Conservation (phyloP, 2,797 vertebrate species). For the Corythornis leucogaster region DNA sequence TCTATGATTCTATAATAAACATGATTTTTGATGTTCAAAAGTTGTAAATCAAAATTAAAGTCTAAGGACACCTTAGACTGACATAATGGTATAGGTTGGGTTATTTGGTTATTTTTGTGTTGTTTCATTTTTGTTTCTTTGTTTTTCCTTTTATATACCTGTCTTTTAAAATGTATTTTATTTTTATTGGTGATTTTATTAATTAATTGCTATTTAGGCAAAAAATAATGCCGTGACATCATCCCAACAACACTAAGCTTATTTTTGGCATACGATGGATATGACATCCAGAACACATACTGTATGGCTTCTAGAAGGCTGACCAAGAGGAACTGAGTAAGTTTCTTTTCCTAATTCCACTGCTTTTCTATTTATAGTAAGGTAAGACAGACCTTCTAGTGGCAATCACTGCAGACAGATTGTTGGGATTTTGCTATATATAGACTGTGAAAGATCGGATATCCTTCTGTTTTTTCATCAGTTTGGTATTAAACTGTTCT, state of each 20-base stretch:
- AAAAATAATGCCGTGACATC: background rate
- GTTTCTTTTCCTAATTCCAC: background rate
- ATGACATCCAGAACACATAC: background rate
- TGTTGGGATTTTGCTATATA: too few relatives aligned
- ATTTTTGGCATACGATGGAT: background rate
- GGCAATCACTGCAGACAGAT: background rate
- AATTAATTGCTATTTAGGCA: background rate
- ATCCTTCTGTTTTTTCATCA: background rate
- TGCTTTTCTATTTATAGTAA: background rate
- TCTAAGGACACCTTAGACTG: background rate
- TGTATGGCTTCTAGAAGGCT: background rate
- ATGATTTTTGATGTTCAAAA: background rate
- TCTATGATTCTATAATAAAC: too few relatives aligned
- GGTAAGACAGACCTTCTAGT: background rate
- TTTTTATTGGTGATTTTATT: background rate
- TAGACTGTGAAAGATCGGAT: background rate
- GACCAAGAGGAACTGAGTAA: background rate
- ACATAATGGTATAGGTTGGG: too few relatives aligned
- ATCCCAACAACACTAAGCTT: background rate
- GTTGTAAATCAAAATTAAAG: background rate
- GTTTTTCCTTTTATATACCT: background rate
- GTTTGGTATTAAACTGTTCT: background rate
- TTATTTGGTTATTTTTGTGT: too few relatives aligned
- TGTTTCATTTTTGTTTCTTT: too few relatives aligned
- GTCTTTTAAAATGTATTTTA: background rate